Conservation (phyloP, 64 coral and sea anemone genomes). For the Porites lutea region DNA sequence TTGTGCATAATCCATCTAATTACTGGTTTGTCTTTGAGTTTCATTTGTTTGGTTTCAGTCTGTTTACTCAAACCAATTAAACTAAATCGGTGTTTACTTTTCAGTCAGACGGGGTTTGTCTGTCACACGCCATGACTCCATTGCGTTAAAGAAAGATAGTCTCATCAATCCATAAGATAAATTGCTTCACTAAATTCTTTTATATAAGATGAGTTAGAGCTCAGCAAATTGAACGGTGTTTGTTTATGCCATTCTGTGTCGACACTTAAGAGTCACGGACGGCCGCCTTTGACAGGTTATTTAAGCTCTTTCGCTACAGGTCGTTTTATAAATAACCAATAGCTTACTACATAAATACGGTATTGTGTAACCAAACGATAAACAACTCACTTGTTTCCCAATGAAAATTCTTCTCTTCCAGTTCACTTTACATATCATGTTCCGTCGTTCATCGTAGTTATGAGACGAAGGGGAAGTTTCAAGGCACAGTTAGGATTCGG, state of each 20-base stretch:
- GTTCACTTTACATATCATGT: not conserved
- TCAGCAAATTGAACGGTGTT: no score
- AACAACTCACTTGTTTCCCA: not conserved
- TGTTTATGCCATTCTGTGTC: not conserved
- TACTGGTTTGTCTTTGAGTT: no score
- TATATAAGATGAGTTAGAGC: no score
- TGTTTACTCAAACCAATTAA: no score
- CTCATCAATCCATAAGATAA: no score
- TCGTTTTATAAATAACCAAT: slow-evolving; percentile 50
- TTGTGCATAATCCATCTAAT: no score
- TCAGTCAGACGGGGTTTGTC: no score
- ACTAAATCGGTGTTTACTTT: no score
- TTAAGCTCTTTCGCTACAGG: not conserved
- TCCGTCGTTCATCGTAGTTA: not conserved
- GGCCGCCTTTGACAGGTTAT: slow-evolving; percentile 21
- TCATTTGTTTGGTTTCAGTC: no score
- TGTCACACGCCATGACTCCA: no score
- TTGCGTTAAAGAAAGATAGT: no score
- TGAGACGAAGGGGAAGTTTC: slow-evolving; percentile 14
- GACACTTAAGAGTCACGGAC: not conserved
- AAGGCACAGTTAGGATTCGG: slow-evolving; percentile 1
- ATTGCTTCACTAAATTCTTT: no score
- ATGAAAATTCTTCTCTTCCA: not conserved
- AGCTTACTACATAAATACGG: slow-evolving; percentile 25
- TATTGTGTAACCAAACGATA: slow-evolving; percentile 50